Percentiles rank a stretch among this genome's conserved stretches.
Conservation (phyloP, 2,888 invertebrate genomes). For the Alcis repandata region DNA sequence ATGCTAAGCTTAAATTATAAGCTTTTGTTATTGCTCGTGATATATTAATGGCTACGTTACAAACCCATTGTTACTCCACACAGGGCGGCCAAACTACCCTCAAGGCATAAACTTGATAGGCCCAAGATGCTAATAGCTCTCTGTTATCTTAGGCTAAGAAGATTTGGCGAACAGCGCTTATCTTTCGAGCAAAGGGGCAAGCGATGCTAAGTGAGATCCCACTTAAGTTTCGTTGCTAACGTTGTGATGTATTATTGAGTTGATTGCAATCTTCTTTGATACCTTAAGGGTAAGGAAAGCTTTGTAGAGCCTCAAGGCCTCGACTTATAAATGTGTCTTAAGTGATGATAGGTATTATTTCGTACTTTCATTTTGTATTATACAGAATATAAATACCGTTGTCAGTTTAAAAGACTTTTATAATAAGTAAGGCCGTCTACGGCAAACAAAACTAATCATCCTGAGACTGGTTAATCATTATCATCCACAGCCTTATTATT, state of each 20-base stretch:
- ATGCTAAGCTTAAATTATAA: no score
- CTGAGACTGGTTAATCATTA: no score
- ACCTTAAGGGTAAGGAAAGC: no score
- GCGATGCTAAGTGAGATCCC: conserved; percentile 59
- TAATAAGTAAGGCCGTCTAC: no score
- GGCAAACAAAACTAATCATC: no score
- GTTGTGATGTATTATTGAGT: conserved; percentile 14
- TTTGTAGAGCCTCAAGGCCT: no score
- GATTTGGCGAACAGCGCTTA: conserved; percentile 71
- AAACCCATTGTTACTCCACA: conserved; percentile 19
- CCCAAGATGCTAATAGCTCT: conserved; percentile 65
- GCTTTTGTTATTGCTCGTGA: background rate
- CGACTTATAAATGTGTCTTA: no score
- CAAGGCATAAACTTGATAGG: conserved; percentile 54
- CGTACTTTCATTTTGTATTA: no score
- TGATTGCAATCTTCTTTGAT: background rate
- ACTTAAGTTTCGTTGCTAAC: conserved; percentile 53
- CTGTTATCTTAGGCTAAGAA: conserved; percentile 73
- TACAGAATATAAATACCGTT: no score
- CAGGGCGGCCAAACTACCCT: conserved; percentile 41
- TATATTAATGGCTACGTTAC: background rate
- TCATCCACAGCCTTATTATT: no score
- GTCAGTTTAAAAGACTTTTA: no score
- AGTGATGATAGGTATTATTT: no score
- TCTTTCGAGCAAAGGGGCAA: conserved; percentile 51